These are phyloP conservation scores for Coptodon rendalli DNA, from an alignment of 2,113 vertebrate species.

Conservation along the genomic window DNA sequence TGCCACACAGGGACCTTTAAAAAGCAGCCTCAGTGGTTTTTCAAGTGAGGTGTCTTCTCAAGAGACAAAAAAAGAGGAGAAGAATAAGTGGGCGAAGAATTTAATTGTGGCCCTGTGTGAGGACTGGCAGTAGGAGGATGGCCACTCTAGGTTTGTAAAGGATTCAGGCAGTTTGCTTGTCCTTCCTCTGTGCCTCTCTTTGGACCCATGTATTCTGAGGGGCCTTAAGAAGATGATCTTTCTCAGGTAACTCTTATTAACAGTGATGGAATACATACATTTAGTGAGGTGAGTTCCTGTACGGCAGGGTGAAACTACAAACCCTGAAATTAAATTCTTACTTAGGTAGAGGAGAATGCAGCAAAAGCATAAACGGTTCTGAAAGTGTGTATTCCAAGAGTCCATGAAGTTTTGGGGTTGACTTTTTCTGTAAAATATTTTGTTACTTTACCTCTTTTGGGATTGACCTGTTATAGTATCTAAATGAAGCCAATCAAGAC, in stretches of 20 bases:
- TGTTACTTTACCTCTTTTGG: background rate
- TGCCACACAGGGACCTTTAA: conserved; percentile 54
- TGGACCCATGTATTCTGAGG: conserved; percentile 25
- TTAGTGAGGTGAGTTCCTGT: background rate
- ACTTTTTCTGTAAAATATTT: background rate
- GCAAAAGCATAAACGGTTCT: background rate
- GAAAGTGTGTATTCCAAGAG: background rate
- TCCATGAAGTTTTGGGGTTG: background rate
- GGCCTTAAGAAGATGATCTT: conserved; percentile 4
- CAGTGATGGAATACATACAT: background rate
- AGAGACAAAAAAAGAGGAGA: conserved; percentile 48
- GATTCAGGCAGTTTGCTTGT: conserved; percentile 5
- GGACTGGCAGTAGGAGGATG: conserved; percentile 37
- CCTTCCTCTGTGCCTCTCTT: conserved; percentile 22
- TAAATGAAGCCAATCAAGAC: background rate
- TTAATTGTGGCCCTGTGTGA: conserved; percentile 50
- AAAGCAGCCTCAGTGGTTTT: conserved; percentile 50
- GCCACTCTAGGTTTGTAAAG: conserved; percentile 54
- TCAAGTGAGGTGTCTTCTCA: conserved; percentile 62
- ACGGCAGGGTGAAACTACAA: background rate
- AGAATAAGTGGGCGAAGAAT: conserved; percentile 57
- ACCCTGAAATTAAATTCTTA: background rate
- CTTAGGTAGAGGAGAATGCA: background rate
- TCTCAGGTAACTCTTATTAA: background rate
- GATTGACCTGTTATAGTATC: background rate